A percentile compares a stretch with the other conserved stretches of the same genome.
Conservation (phyloP, 2,888 invertebrate species). For the Prosapia bicincta region DNA sequence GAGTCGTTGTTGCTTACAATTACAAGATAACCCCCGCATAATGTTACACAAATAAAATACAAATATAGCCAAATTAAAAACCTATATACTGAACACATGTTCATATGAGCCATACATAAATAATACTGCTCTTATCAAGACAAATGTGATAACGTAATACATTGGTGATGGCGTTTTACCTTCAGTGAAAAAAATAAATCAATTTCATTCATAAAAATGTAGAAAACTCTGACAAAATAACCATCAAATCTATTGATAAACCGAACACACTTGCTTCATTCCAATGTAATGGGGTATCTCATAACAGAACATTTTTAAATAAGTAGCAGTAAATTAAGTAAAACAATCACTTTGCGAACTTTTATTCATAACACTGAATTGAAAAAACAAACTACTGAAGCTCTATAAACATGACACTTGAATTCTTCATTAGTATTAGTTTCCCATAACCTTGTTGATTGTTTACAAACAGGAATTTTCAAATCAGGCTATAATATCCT, state of each 20-base stretch:
- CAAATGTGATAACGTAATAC: neutral
- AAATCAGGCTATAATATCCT: neutral
- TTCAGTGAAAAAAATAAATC: neutral
- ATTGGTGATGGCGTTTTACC: neutral
- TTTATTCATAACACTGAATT: neutral
- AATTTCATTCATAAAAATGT: neutral
- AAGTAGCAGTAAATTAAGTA: neutral
- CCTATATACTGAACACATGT: constrained; percentile 17
- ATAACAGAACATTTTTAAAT: neutral
- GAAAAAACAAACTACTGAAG: neutral
- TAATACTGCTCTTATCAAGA: neutral
- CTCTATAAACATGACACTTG: neutral
- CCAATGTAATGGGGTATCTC: neutral
- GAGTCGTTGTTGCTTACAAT: constrained; percentile 35
- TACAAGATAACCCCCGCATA: constrained; percentile 26
- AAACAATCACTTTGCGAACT: neutral
- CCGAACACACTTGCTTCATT: neutral
- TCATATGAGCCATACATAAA: neutral
- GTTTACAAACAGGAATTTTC: neutral
- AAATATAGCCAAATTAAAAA: constrained; percentile 2
- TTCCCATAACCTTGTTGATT: constrained; percentile 2
- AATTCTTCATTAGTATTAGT: too few relatives aligned
- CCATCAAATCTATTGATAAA: neutral
- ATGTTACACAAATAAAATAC: constrained; percentile 13
- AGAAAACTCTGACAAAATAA: neutral